Evolutionary conservation across 2,113 vertebrate genomes (phyloP).

Genomic region (Ailuropoda melanoleuca): DNA sequence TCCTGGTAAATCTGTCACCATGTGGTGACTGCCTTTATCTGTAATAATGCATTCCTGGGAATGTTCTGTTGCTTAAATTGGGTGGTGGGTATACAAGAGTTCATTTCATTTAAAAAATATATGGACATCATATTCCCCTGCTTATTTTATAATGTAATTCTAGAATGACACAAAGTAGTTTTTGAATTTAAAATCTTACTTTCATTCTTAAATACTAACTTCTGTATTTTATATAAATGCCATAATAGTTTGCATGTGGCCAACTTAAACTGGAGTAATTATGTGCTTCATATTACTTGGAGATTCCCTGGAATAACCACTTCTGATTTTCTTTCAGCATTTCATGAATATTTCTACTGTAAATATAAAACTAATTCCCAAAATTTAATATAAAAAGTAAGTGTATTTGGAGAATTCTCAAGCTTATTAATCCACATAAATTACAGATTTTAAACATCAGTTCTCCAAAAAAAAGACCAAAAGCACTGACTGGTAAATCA

Average conservation of each 20-base stretch:
- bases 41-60: neutral
- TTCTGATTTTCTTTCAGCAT: neutral
- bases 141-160: slow-evolving; percentile 28
- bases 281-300: neutral
- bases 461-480: slow-evolving; percentile 4
- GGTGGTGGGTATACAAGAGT: neutral
- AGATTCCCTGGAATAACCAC: neutral
- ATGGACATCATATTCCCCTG: neutral
- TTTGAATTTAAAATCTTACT: slow-evolving; percentile 23
- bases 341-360: slow-evolving; percentile 32
- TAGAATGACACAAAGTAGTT: neutral
- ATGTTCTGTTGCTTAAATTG: slow-evolving; percentile 36
- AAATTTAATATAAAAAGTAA: neutral
- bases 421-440: slow-evolving; percentile 40
- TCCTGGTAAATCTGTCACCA: neutral
- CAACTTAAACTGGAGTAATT: neutral
- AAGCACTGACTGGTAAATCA: neutral
- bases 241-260: neutral
- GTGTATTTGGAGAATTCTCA: neutral
- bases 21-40: neutral
- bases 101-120: neutral
- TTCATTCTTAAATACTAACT: slow-evolving; percentile 24
- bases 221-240: neutral
- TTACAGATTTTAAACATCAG: slow-evolving; percentile 45
- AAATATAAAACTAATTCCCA: slow-evolving; percentile 24